A percentile compares a stretch with the other conserved stretches of the same genome.
These are phyloP conservation scores for Oenanthe oenanthe DNA, from an alignment of 2,113 vertebrate genomes.

Conservation along the genomic window DNA sequence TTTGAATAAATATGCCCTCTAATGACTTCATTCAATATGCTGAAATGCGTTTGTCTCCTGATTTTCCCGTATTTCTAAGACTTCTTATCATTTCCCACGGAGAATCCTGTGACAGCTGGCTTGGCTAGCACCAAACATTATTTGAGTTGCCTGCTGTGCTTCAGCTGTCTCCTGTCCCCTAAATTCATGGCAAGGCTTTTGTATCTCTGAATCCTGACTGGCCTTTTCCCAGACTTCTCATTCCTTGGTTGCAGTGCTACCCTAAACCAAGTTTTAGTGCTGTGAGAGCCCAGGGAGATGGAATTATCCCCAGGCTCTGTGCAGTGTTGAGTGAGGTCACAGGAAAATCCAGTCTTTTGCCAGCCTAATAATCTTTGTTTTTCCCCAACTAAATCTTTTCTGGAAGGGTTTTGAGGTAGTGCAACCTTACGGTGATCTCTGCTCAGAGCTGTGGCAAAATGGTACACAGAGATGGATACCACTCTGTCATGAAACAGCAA, in stretches of 20 bases:
- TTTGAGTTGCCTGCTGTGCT: not conserved
- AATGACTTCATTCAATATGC: not conserved
- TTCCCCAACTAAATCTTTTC: not conserved
- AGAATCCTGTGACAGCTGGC: not conserved
- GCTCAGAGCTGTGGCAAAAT: not conserved
- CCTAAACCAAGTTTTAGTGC: not conserved
- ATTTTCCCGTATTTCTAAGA: not conserved
- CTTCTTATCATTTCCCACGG: not conserved
- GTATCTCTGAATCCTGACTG: not conserved
- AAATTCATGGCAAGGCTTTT: not conserved
- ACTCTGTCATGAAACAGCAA: not conserved
- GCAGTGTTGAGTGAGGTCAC: not conserved
- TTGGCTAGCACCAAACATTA: not conserved
- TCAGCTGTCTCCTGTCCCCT: not conserved
- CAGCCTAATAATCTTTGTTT: not conserved
- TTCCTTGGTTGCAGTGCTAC: not conserved
- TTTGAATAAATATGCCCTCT: not conserved
- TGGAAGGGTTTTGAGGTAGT: not conserved
- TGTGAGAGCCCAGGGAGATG: not conserved
- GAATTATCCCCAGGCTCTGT: not conserved
- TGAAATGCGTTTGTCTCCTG: not conserved
- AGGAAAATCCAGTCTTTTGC: not conserved
- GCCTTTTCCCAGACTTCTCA: not conserved
- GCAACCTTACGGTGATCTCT: not conserved
- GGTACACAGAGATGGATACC: not conserved